Base-by-base conservation (phyloP, 2,888 invertebrate genomes). In the Cyaniris semiargus region DNA sequence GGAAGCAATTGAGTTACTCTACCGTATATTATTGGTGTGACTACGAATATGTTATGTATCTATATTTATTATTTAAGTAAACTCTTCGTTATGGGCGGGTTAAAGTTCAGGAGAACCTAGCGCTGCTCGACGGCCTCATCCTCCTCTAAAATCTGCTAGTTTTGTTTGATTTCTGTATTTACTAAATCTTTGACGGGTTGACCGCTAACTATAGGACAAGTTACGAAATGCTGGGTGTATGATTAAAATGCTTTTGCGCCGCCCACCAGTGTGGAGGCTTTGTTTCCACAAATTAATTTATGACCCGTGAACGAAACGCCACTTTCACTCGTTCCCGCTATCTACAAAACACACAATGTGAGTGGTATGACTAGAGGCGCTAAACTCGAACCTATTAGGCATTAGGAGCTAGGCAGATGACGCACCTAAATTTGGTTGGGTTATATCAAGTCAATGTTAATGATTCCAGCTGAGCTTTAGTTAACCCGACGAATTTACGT, bases 231-330 rank as follows among this genome's bases (percentile, higher is more conserved):
- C 15, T 6, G 66, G 66, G 66, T 66, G 27, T 66, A 66, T 66
- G 66, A 66, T 66, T 66, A 66, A 66, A 66, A 31, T 53, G 66
- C 78, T 34, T 77, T 79, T 78, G 78, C 74, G 48, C 48, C 48
- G 53, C 74, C 74, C 74, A 74, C 74, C 27, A 10, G 72, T 21
- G 48, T 70, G 53, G 34, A 56, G 76, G 56, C 75, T 76, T 77
- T 79, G 79, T 79, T 78, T 78, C 77, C 76, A 60, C 70, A 76
- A 76, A 78, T 76, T 75, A 75, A 79, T 78, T 78, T 76, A 79
- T 71, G 75, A 76, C n/a, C 71, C 76, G 76, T 72, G 58, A 71
- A 70, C 53, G 71, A 77, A 72, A 60, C 56, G n/a, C 71, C 58
- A 77, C 76, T 77, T 77, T 77, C 76, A 72, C 76, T 60, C 44